Conservation (phyloP, 1,140 invertebrate species). For the Eupristina koningsbergeri region DNA sequence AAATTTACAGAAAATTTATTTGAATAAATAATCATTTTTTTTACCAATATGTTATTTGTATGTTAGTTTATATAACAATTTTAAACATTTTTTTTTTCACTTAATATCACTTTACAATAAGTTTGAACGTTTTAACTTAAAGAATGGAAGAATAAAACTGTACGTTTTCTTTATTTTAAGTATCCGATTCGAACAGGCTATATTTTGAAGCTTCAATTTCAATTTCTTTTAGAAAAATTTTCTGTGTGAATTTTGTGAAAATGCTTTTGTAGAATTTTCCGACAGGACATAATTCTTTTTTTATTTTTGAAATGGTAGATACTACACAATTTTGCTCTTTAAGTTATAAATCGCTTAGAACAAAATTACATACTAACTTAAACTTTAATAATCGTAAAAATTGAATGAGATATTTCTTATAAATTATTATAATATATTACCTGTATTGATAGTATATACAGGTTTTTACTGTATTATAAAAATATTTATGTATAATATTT, state of each 20-base stretch:
- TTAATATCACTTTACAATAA: background rate
- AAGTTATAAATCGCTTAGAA: background rate
- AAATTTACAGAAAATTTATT: too few species aligned
- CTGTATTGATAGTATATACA: too few species aligned
- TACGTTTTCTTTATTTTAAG: background rate
- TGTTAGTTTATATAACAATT: background rate
- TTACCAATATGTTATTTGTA: too few species aligned
- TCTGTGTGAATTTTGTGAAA: background rate
- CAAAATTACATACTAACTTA: background rate
- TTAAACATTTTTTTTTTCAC: background rate
- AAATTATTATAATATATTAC: background rate
- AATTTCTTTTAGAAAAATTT: background rate
- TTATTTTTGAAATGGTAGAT: constrained; percentile 12
- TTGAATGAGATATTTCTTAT: background rate
- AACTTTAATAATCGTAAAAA: background rate
- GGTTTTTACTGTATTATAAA: too few species aligned
- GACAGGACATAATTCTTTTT: constrained; percentile 8
- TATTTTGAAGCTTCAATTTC: constrained; percentile 1
- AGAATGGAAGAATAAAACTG: background rate
- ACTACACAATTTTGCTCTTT: constrained; percentile 21
- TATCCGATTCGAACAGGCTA: background rate
- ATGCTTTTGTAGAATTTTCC: background rate
- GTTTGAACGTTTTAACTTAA: background rate
- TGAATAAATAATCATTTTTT: too few species aligned
- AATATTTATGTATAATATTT: too few species aligned